Percentiles rank a stretch among this genome's conserved stretches.
phyloP scores from a whole-genome alignment of 2,113 vertebrate genomes.

The Triplophysa dalaica region DNA sequence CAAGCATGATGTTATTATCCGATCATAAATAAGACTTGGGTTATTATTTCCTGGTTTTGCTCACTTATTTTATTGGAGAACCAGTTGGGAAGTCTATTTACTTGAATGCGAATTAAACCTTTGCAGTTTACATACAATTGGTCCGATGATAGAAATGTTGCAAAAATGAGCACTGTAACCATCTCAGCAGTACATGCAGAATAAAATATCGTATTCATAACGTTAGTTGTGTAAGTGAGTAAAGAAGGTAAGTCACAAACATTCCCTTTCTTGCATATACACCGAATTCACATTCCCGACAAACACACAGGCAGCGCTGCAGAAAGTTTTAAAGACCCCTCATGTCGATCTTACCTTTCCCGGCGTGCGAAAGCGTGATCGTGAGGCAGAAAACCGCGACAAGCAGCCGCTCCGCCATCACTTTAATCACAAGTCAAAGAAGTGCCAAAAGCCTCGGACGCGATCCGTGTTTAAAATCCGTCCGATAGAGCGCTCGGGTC shows the following conservation, averaged over 20 bases:
- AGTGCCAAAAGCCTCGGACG: slow-evolving; percentile 64
- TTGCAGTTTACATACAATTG: too few relatives aligned
- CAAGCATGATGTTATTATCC: background rate
- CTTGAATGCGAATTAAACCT: background rate
- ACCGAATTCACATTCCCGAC: background rate
- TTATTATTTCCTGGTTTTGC: background rate
- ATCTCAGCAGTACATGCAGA: background rate
- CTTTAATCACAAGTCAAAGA: slow-evolving; percentile 67
- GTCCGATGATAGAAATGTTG: too few relatives aligned
- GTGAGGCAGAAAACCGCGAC: slow-evolving; percentile 79
- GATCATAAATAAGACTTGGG: background rate
- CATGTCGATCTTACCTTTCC: slow-evolving; percentile 71
- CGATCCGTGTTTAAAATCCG: slow-evolving; percentile 61
- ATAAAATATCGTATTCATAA: background rate
- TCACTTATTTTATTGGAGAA: background rate
- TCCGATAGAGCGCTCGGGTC: slow-evolving; percentile 60
- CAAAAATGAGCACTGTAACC: too few relatives aligned
- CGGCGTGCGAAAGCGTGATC: slow-evolving; percentile 69
- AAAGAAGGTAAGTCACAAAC: background rate
- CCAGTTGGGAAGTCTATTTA: background rate
- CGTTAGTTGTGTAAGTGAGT: background rate
- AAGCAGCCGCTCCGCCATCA: slow-evolving; percentile 81
- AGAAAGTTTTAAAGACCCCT: background rate
- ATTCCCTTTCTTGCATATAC: background rate
- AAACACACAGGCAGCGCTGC: background rate